phyloP scores from a whole-genome alignment of 2,888 invertebrate species.

The Gortyna flavago region DNA sequence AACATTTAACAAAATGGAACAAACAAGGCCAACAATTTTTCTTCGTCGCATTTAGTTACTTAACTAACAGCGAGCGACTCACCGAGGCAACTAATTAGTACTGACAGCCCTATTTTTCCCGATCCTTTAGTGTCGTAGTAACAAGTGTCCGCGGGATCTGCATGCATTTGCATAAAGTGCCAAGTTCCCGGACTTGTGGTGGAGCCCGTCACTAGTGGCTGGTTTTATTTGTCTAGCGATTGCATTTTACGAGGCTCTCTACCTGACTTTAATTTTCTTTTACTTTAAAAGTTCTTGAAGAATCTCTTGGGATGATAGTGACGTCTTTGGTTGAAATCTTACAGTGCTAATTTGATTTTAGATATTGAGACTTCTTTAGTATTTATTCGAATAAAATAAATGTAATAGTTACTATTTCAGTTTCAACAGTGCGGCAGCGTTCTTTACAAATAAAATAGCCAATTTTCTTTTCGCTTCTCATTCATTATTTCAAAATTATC shows the following conservation, averaged over 20 bases:
- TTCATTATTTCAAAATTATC: neutral
- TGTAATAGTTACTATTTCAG: neutral
- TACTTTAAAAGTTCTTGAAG: slow-evolving; percentile 31
- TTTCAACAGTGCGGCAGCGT: neutral
- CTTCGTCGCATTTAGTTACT: slow-evolving; percentile 49
- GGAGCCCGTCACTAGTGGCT: slow-evolving; percentile 67
- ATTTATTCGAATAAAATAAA: neutral
- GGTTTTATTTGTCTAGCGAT: slow-evolving; percentile 65
- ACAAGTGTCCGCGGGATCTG: slow-evolving; percentile 77
- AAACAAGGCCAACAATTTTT: slow-evolving; percentile 35
- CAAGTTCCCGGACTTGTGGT: slow-evolving; percentile 69
- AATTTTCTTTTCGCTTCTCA: neutral
- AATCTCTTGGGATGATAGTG: slow-evolving; percentile 9
- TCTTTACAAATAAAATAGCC: neutral
- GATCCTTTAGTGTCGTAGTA: slow-evolving; percentile 63
- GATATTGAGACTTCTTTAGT: neutral
- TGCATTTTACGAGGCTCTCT: slow-evolving; percentile 43
- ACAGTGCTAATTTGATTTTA: slow-evolving; percentile 20
- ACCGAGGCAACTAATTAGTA: slow-evolving; percentile 54
- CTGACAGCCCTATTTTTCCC: slow-evolving; percentile 64
- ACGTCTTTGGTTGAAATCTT: slow-evolving; percentile 19
- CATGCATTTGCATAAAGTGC: slow-evolving; percentile 84
- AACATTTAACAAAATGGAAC: slow-evolving; percentile 14
- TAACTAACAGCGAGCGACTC: slow-evolving; percentile 42
- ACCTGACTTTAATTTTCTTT: slow-evolving; percentile 64